Conservation (phyloP, 2,113 vertebrate genomes). For the Boulengeromyrus knoepffleri region DNA sequence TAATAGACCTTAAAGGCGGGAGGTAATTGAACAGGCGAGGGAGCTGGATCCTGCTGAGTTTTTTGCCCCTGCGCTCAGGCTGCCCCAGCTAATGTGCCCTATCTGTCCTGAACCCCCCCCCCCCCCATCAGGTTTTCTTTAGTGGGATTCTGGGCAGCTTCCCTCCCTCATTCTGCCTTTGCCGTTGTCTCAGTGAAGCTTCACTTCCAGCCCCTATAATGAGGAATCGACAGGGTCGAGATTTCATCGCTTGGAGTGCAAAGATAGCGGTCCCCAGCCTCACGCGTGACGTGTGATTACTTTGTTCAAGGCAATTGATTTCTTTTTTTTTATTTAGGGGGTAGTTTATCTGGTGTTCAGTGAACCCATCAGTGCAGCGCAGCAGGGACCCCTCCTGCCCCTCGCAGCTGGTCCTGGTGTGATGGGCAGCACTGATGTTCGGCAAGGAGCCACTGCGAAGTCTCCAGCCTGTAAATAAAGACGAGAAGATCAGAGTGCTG, state of each 20-base stretch:
- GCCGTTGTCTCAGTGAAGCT: background rate
- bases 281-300: slow-evolving; percentile 15
- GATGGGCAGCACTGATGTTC: background rate
- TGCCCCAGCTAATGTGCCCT: background rate
- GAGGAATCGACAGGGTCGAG: slow-evolving; percentile 5
- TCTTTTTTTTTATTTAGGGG: background rate
- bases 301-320: slow-evolving; percentile 22
- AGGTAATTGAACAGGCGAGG: background rate
- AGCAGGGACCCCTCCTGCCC: background rate
- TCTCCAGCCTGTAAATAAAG: slow-evolving; percentile 5
- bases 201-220: background rate
- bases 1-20: background rate
- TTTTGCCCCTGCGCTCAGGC: background rate
- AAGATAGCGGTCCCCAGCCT: background rate
- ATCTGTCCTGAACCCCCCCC: background rate
- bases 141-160: background rate
- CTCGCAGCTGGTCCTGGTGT: background rate
- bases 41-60: background rate
- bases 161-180: background rate
- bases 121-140: background rate
- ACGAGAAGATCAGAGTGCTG: background rate
- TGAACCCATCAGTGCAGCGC: slow-evolving; percentile 13
- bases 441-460: background rate
- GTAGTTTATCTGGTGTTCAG: background rate
- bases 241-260: slow-evolving; percentile 10